Base-by-base conservation (phyloP, 2,113 vertebrate genomes). In the Callospermophilus lateralis region DNA sequence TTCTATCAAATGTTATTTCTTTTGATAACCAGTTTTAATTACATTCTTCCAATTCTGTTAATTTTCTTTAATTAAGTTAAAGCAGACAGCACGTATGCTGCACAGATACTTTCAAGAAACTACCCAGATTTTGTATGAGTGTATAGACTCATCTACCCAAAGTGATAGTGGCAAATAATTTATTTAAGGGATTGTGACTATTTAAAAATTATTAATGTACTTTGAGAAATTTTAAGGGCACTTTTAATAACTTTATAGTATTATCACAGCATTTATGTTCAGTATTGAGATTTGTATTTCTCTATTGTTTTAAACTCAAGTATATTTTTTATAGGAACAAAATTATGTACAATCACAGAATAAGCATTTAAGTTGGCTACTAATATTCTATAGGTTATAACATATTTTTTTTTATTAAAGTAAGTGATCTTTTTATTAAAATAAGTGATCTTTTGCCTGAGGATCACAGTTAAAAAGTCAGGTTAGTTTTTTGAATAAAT, bases 181-280 rank as follows among this genome's bases (percentile, higher is more conserved):
- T 97, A 85, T 61, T 79, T 67, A 96, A 87, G 13, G 65, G 53
- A 78, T 55, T 88, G 32, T 90, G 39, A 53, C 34, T 95, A 78
- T 95, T 96, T 94, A 55, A 96, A 91, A 84, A n/a, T 70, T 53
- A 51, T 92, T 88, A 92, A 88, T 79, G 37, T 91, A 63, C 42
- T 68, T 86, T 95, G 39, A 80, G 22, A 95, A 95, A 39, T 85
- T 89, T 95, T 86, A 61, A 55, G 84, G 53, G 13, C 90, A 12
- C 94, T 73, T 95, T 94, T 32, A 93, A 51, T 96, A 89, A 96
- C 65, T 51, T 86, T 20, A 70, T 19, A 85, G n/a, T 93, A 68
- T 96, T 96, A 94, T 67, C 76, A 53, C 42, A 61, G 22, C 28
- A 90, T 94, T 67, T 94, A n/a, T 93, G 45, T 86, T 94, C 32